Evolutionary conservation across 2,797 vertebrate genomes (phyloP).

Genomic region (Falco naumanni): DNA sequence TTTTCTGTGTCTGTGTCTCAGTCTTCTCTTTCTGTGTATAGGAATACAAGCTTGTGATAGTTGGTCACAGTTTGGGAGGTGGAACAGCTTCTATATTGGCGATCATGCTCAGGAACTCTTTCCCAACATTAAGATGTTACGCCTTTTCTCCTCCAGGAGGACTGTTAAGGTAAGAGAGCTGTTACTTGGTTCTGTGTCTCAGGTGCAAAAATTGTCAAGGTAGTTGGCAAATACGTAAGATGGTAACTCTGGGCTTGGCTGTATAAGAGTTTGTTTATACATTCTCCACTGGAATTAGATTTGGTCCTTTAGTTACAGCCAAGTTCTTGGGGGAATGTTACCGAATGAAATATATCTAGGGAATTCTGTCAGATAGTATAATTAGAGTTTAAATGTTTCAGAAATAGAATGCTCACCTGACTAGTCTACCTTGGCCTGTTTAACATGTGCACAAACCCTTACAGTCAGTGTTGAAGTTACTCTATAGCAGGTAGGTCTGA

Average conservation of each 20-base stretch:
- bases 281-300: neutral
- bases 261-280: neutral
- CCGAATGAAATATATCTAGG: neutral
- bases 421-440: neutral
- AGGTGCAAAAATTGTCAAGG: neutral
- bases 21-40: constrained; percentile 57
- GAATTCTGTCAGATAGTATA: neutral
- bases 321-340: fast-evolving
- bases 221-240: neutral
- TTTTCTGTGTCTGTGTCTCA: neutral
- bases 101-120: constrained; percentile 83
- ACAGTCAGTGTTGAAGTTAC: neutral
- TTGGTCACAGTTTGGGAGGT: constrained; percentile 94
- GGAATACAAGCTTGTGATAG: constrained; percentile 93
- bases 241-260: neutral
- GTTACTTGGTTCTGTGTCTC: neutral
- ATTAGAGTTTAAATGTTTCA: neutral
- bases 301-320: neutral
- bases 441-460: neutral
- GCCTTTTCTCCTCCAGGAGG: constrained; percentile 96
- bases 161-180: constrained; percentile 86
- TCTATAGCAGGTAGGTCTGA: neutral
- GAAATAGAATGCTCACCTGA: neutral
- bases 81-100: constrained; percentile 89
- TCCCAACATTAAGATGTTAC: constrained; percentile 87